These are phyloP conservation scores for Diaphora mendica DNA, from an alignment of 2,888 invertebrate genomes.

Conservation along the genomic window DNA sequence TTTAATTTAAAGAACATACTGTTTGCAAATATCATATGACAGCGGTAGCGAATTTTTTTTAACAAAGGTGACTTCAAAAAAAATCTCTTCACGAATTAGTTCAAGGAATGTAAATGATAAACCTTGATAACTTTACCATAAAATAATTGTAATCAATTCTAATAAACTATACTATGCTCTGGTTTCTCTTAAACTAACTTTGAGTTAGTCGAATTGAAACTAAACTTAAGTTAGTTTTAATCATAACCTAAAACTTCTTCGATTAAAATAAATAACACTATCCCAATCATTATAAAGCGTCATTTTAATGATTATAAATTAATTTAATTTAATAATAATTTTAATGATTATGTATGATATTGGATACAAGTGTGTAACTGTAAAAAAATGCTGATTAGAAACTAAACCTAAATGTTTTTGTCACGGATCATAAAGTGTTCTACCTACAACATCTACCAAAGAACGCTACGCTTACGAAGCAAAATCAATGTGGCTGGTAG, in stretches of 20 bases:
- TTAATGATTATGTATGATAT: neutral
- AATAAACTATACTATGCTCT: too few relatives aligned
- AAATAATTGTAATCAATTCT: too few relatives aligned
- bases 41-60: too few relatives aligned
- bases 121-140: too few relatives aligned
- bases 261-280: neutral
- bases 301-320: neutral
- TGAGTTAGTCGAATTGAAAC: neutral
- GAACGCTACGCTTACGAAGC: neutral
- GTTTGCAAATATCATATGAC: too few relatives aligned
- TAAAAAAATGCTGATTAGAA: constrained; percentile 4
- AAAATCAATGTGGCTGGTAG: neutral
- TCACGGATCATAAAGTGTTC: neutral
- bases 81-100: too few relatives aligned
- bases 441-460: too few relatives aligned
- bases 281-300: neutral
- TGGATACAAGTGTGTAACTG: too few relatives aligned
- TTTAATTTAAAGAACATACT: too few relatives aligned
- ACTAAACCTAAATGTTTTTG: neutral
- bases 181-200: too few relatives aligned
- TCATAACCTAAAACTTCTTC: neutral
- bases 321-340: neutral
- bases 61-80: too few relatives aligned
- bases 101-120: too few relatives aligned
- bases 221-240: neutral